Conservation (phyloP, 2,797 vertebrate genomes). For the Atherinosoma microstoma region DNA sequence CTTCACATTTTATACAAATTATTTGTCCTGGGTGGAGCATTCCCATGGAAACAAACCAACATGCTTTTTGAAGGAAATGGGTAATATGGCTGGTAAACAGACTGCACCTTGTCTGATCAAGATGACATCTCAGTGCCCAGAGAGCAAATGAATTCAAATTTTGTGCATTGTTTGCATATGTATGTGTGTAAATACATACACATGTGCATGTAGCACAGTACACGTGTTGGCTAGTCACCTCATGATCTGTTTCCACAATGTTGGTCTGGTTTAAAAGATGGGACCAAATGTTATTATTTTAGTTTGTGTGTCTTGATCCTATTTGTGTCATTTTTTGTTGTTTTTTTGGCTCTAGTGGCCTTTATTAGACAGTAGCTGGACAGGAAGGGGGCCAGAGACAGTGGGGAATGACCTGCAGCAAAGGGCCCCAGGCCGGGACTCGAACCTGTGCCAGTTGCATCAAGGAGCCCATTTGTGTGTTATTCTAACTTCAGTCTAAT, state of each 20-base stretch:
- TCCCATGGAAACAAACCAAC: conserved; percentile 20
- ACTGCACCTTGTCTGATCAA: conserved; percentile 43
- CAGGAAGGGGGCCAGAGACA: too few relatives aligned
- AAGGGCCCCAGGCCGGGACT: too few relatives aligned
- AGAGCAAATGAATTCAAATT: conserved; percentile 10
- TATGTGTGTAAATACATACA: background rate
- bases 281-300: background rate
- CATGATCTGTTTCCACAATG: background rate
- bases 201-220: too few relatives aligned
- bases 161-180: background rate
- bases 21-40: conserved; percentile 28
- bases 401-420: too few relatives aligned
- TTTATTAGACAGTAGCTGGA: too few relatives aligned
- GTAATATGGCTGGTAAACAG: conserved; percentile 19
- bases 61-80: conserved; percentile 9
- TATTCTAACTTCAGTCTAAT: background rate
- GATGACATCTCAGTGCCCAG: too few relatives aligned
- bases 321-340: background rate
- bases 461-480: too few relatives aligned
- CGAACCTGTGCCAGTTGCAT: too few relatives aligned
- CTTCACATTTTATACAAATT: background rate
- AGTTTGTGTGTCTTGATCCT: background rate
- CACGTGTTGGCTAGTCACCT: background rate
- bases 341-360: too few relatives aligned
- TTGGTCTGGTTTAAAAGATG: conserved; percentile 4